Base-by-base conservation (phyloP, 1,140 invertebrate species). In the Drosophila parvula region DNA sequence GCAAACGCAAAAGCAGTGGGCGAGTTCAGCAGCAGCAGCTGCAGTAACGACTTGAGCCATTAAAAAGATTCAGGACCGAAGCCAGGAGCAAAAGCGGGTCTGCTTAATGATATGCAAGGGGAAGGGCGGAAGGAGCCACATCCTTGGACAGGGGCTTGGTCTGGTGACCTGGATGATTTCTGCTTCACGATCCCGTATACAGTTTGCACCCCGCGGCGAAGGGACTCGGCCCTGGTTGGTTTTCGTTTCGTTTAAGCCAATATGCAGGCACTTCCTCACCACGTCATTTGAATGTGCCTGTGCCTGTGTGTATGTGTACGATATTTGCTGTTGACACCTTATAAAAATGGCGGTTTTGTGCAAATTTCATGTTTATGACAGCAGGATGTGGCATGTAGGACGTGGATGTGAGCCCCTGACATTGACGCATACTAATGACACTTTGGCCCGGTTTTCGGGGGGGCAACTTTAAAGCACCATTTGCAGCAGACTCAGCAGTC, bases 321-420 rank as follows among this genome's bases (percentile, higher is more conserved):
- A 79, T 81, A 88, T 88, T 83, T 83, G 83, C 77, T 61, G 79
- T 88, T 88, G 83, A 83, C 83, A 88, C 83, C 83, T 89, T 88
- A 88, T 88, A 80, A 88, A 88, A 88, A 88, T 83, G 84, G 83
- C 80, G 80, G 79, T 80, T 89, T 89, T 88, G 83, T 88, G 83
- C 83, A 89, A 88, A 88, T 89, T 88, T 89, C 84, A 88, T 88
- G 83, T 83, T 88, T 88, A 88, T 88, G 83, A 89, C 83, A 64
- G 57, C 60, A 60, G 61, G 38, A 88, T 78, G 71, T 65, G 40
- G 77, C 69, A 79, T 68, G 71, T 45, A 59, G 74, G 67, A 67
- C 40, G 69, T 67, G 74, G 43, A 71, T 50, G 55, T 44, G 44
- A 74, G 63, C 56, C 74, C 74, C 74, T 77, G 74, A 77, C 74